phyloP scores from a whole-genome alignment of 2,797 vertebrate genomes.

The Podargus strigoides region DNA sequence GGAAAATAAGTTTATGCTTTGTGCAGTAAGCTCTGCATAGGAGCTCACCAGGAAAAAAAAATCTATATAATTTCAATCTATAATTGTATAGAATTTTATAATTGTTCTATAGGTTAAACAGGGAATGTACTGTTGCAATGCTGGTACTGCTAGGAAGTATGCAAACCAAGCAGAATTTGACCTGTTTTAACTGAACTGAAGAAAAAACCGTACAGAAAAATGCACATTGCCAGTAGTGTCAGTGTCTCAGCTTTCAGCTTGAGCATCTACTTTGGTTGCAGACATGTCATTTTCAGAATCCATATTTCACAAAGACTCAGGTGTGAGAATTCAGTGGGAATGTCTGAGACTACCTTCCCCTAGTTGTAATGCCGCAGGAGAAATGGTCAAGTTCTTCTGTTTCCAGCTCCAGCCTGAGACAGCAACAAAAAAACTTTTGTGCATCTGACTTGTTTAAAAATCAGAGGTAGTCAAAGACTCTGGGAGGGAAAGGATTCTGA shows the following conservation, averaged over 20 bases:
- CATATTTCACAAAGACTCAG: background rate
- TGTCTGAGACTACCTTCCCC: background rate
- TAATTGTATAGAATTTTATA: background rate
- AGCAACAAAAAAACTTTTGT: background rate
- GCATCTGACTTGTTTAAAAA: background rate
- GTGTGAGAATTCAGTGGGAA: background rate
- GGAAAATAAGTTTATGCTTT: background rate
- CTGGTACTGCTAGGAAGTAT: background rate
- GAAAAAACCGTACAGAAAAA: background rate
- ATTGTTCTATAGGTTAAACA: background rate
- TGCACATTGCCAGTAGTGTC: rapidly evolving
- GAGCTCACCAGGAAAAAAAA: background rate
- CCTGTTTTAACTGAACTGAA: background rate
- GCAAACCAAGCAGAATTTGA: background rate
- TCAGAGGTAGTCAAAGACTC: background rate
- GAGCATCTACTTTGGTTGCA: background rate
- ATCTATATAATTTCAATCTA: background rate
- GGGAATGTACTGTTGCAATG: rapidly evolving
- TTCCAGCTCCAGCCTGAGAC: background rate
- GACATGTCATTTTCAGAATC: background rate
- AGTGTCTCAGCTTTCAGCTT: background rate
- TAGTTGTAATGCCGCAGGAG: background rate
- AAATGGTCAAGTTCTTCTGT: background rate
- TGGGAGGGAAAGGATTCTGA: background rate
- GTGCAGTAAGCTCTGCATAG: background rate